Percentiles rank a stretch among this genome's conserved stretches.
Evolutionary conservation across 2,113 vertebrate genomes (phyloP).

Genomic region (Blennius ocellaris): DNA sequence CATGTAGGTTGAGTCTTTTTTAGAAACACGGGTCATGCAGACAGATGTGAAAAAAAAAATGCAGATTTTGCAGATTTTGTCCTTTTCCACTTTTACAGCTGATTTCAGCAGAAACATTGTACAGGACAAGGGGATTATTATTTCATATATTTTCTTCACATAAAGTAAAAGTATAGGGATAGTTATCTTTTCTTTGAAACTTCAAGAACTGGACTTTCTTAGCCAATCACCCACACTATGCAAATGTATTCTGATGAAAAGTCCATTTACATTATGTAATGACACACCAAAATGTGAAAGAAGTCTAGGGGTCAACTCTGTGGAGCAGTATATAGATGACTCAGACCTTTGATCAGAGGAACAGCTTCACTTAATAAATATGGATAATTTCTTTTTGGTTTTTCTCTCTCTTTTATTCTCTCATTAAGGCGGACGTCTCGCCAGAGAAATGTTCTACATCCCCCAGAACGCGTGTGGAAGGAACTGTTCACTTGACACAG

Average conservation of each 20-base stretch:
- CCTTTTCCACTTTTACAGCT: not conserved
- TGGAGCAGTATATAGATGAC: constrained; percentile 28
- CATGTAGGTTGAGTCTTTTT: constrained; percentile 11
- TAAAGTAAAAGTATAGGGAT: constrained; percentile 11
- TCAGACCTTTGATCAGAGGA: constrained; percentile 50
- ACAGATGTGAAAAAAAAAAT: constrained; percentile 10
- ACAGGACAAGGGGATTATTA: constrained; percentile 38
- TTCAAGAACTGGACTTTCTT: constrained; percentile 1
- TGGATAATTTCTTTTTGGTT: constrained; percentile 68
- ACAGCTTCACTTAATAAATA: constrained; percentile 44
- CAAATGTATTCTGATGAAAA: constrained; percentile 24
- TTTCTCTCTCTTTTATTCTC: constrained; percentile 81
- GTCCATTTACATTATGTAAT: constrained; percentile 36
- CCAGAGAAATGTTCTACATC: constrained; percentile 98
- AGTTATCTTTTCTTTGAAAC: constrained; percentile 29
- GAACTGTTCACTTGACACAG: constrained; percentile 90
- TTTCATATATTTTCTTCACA: constrained; percentile 14
- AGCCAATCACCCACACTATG: not conserved
- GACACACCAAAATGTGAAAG: constrained; percentile 15
- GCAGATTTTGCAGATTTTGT: not conserved
- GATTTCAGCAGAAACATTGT: constrained; percentile 14
- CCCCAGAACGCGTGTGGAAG: constrained; percentile 95
- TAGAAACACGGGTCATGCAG: not conserved
- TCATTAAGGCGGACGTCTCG: constrained; percentile 91
- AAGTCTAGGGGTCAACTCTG: constrained; percentile 24